Conservation (phyloP, 1,140 invertebrate genomes). For the Zaprionus capensis region DNA sequence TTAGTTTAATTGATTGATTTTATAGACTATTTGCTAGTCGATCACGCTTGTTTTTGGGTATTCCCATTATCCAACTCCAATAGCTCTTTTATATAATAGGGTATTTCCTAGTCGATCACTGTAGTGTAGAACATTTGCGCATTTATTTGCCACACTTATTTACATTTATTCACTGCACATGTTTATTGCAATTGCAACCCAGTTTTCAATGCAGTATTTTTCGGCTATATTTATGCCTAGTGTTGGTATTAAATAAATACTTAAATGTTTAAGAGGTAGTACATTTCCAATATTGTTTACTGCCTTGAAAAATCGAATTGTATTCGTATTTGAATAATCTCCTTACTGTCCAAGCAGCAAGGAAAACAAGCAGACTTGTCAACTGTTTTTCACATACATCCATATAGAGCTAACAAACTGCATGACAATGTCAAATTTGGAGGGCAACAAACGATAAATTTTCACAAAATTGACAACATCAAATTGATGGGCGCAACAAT, state of each 20-base stretch:
- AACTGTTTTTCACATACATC: constrained; percentile 47
- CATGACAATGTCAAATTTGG: constrained; percentile 82
- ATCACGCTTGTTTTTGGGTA: not conserved
- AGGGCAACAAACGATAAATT: constrained; percentile 76
- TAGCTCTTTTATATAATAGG: too few species aligned
- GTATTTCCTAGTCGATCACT: not conserved
- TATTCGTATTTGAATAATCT: constrained; percentile 3
- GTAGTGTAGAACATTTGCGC: not conserved
- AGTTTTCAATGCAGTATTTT: not conserved
- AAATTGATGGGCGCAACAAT: constrained; percentile 75
- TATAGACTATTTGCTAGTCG: not conserved
- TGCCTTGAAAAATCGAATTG: not conserved
- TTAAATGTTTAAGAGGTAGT: not conserved
- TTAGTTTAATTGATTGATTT: not conserved
- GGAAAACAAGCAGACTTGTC: constrained; percentile 23
- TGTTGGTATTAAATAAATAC: not conserved
- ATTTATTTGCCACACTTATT: constrained; percentile 3
- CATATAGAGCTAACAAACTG: constrained; percentile 71
- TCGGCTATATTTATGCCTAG: not conserved
- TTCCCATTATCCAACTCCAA: too few species aligned
- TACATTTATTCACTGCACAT: constrained; percentile 18
- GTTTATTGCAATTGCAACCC: not conserved
- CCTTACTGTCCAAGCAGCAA: not conserved
- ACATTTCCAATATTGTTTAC: not conserved
- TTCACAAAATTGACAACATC: constrained; percentile 81